Conservation (phyloP, 1,140 invertebrate species). For the Chrysopa pallens region DNA sequence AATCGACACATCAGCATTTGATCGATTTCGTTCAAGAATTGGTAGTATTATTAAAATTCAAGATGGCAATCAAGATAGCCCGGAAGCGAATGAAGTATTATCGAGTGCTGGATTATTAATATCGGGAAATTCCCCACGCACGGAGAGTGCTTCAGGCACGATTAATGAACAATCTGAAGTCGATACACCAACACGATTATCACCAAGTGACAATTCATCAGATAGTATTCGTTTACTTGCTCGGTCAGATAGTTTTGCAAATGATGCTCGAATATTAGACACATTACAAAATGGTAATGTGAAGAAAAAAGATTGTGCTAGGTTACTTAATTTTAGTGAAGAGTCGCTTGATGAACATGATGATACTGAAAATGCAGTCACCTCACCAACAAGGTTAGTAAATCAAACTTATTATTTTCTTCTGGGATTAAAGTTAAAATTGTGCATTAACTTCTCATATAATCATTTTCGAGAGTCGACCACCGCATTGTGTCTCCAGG, state of each 20-base stretch:
- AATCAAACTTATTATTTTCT: neutral
- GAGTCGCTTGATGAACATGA: slow-evolving; percentile 16
- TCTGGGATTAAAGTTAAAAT: neutral
- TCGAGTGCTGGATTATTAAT: slow-evolving; percentile 3
- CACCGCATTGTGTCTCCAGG: too few relatives aligned
- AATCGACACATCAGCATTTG: slow-evolving; percentile 33
- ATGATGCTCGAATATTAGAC: slow-evolving; percentile 53
- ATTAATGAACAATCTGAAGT: too few relatives aligned
- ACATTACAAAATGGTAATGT: slow-evolving; percentile 35
- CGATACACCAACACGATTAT: slow-evolving; percentile 6
- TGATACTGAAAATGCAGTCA: slow-evolving; percentile 9
- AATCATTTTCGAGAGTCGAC: neutral
- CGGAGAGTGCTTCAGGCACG: neutral
- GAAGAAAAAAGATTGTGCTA: slow-evolving; percentile 13
- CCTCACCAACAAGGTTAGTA: slow-evolving; percentile 23
- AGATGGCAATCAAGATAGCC: slow-evolving; percentile 16
- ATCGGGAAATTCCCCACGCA: neutral
- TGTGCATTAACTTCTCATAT: neutral
- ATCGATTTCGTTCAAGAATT: slow-evolving; percentile 33
- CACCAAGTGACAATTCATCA: slow-evolving; percentile 32
- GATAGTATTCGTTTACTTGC: slow-evolving; percentile 29
- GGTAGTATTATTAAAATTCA: slow-evolving; percentile 37
- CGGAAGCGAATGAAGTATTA: slow-evolving; percentile 7
- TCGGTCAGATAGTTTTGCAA: slow-evolving; percentile 53
- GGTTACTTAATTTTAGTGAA: slow-evolving; percentile 21